Conservation (phyloP, 37 sponge, comb jelly and placozoan genomes). For the Ephydatia muelleri region DNA sequence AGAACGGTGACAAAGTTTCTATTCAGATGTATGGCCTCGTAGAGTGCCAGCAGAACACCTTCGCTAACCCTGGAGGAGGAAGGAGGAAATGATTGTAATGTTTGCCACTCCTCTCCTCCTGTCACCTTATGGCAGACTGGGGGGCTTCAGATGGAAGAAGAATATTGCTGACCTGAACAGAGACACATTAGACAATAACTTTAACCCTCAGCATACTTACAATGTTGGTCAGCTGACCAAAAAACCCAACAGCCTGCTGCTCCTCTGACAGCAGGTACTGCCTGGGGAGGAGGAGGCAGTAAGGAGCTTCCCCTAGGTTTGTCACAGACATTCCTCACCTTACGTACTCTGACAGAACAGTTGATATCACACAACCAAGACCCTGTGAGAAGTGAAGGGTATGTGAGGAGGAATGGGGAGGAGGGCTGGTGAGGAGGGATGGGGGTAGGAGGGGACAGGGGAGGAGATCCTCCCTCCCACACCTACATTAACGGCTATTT, state of each 20-base stretch:
- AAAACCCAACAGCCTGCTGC: slow-evolving; percentile 45
- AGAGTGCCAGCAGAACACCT: slow-evolving; percentile 85
- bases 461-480: slow-evolving; percentile 1
- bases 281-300: slow-evolving; percentile 8
- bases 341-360: slow-evolving; percentile 50
- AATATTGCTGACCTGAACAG: slow-evolving; percentile 59
- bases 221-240: slow-evolving; percentile 46
- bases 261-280: slow-evolving; percentile 40
- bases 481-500: slow-evolving; percentile 88
- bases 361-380: slow-evolving; percentile 62
- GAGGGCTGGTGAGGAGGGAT: no score
- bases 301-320: no score
- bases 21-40: slow-evolving; percentile 95
- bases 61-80: slow-evolving; percentile 69
- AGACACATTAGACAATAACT: neutral
- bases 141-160: slow-evolving; percentile 33
- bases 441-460: no score
- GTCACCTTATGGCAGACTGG: neutral
- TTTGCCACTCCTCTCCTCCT: no score
- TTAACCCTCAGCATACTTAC: slow-evolving; percentile 18
- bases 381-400: slow-evolving; percentile 31
- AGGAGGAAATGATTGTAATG: no score
- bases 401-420: neutral
- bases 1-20: slow-evolving; percentile 95
- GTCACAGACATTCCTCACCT: no score